A percentile compares a stretch with the other conserved stretches of the same genome.
phyloP scores from a whole-genome alignment of 2,888 invertebrate species.

The Epiblema foenella region DNA sequence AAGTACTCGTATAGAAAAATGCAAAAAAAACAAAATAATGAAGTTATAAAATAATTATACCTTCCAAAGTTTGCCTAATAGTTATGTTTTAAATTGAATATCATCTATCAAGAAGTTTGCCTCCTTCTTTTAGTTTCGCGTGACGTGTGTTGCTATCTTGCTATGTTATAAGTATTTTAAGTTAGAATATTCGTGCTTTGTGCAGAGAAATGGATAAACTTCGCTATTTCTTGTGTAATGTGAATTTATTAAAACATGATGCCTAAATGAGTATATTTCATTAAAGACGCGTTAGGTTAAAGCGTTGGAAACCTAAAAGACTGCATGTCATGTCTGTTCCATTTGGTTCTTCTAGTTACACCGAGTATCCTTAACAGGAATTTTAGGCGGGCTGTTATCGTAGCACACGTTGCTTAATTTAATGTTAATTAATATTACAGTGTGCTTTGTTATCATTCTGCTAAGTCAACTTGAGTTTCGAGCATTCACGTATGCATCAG shows the following conservation, averaged over 20 bases:
- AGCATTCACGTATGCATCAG: constrained; percentile 7
- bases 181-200: no score
- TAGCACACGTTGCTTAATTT: constrained; percentile 28
- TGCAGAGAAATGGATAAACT: neutral
- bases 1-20: no score
- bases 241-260: neutral
- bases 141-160: no score
- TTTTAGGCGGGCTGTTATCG: constrained; percentile 10
- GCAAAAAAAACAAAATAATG: no score
- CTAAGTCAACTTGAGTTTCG: constrained; percentile 29
- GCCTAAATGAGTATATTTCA: no score
- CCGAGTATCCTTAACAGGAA: constrained; percentile 11
- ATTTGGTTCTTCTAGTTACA: neutral
- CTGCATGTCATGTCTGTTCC: no score
- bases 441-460: constrained; percentile 40
- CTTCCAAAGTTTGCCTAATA: no score
- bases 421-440: constrained; percentile 40
- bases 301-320: neutral
- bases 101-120: constrained; percentile 5
- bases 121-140: no score
- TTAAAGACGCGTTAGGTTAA: no score
- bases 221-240: neutral
- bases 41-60: no score
- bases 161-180: no score
- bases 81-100: neutral